Base-by-base conservation (phyloP, 2,797 vertebrate genomes). In the Oreochromis grahami region DNA sequence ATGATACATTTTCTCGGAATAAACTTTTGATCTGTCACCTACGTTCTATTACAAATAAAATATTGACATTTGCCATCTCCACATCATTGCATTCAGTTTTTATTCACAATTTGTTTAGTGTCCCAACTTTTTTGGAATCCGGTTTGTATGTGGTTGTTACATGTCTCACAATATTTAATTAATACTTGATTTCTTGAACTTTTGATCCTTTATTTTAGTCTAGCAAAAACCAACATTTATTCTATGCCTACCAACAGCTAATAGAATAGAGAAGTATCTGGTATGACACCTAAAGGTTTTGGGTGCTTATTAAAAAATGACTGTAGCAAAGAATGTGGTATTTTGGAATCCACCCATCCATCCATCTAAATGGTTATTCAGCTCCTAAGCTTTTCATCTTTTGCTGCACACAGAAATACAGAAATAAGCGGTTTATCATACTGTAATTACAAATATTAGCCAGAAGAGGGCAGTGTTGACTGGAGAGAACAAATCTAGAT, bases 391-490 rank as follows among this genome's bases (percentile, higher is more conserved):
- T 48, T 38, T 38, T 9, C 17, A 45, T 3, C 1, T 51, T 58
- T 24, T 12, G 8, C 4, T 5, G 12, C 12, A 1, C 24, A 11
- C 24, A 45, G 4, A 72, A 72, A 70, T 45, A 9, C 11, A 55
- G 52, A 41, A 53, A 80, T 38, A 12, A 74, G 0, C 1, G 10
- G 7, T 68, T 65, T 55, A 2, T 76, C 9, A 70, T 52, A 12
- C 17, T 83, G 91, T 65, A 87, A 76, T 90, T 19, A 24, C 4
- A 50, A 1, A 4, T 5, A 11, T 41, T 12, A 3, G 6, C 77
- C 93, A 94, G 63, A 70, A 90, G 93, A 88, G 85, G 90, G 86
- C 89, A 72, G 81, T 89, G 80, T 86, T 92, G 82, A 84, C 65
- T 77, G 7, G 10, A 2, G 21, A 34, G 24, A 77, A 13, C 52